Percentiles rank a stretch among this genome's conserved stretches.
phyloP scores from a whole-genome alignment of 2,888 invertebrate genomes.

The Amaurobius ferox region DNA sequence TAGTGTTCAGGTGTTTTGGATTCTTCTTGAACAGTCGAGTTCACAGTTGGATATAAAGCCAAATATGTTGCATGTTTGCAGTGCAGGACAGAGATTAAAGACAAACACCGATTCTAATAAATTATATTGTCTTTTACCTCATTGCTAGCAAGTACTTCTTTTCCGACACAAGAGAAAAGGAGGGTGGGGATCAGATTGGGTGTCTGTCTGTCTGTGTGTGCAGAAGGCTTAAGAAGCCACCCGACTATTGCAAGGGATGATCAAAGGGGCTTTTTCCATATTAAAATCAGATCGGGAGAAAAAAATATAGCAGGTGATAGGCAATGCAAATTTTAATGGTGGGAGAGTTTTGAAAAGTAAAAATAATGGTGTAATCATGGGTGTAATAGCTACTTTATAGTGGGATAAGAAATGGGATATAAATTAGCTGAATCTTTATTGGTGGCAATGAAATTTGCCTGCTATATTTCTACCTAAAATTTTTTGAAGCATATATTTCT shows the following conservation, averaged over 20 bases:
- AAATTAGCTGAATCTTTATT: too few species aligned
- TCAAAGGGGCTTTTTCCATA: slow-evolving; percentile 39
- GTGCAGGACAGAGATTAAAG: slow-evolving; percentile 66
- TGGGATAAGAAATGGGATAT: too few species aligned
- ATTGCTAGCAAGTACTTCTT: slow-evolving; percentile 59
- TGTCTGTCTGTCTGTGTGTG: slow-evolving; percentile 42
- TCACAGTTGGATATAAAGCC: slow-evolving; percentile 18
- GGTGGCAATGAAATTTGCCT: too few species aligned
- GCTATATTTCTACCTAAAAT: too few species aligned
- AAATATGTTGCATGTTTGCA: slow-evolving; percentile 64
- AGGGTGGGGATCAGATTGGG: slow-evolving; percentile 39
- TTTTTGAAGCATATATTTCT: too few species aligned
- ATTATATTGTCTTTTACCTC: slow-evolving; percentile 67
- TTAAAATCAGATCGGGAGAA: not conserved
- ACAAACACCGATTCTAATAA: slow-evolving; percentile 68
- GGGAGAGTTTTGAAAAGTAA: too few species aligned
- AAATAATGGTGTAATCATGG: too few species aligned
- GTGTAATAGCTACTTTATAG: too few species aligned
- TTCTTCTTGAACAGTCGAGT: slow-evolving; percentile 37
- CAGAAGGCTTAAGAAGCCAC: slow-evolving; percentile 58
- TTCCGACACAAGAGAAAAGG: slow-evolving; percentile 33
- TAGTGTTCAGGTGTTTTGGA: not conserved
- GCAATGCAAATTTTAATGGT: too few species aligned
- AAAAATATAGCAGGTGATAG: not conserved
- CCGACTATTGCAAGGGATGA: slow-evolving; percentile 34